These are phyloP conservation scores for Thryonomys swinderianus DNA, from an alignment of 2,113 vertebrate species.

Conservation along the genomic window DNA sequence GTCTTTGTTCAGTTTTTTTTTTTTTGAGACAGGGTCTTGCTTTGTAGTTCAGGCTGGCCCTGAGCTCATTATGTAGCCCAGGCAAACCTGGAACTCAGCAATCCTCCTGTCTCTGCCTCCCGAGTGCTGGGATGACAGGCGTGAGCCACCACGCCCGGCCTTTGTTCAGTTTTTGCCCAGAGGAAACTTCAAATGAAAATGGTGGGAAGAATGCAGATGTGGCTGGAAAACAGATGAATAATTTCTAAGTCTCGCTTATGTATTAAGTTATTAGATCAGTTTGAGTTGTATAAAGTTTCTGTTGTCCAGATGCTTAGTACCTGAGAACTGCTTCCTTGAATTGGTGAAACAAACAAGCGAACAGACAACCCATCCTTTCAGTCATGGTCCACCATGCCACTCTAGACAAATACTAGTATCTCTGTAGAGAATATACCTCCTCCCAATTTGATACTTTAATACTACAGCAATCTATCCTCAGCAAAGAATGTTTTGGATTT, in stretches of 20 bases:
- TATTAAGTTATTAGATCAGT: slow-evolving; percentile 40
- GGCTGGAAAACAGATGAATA: slow-evolving; percentile 49
- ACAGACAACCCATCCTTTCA: neutral
- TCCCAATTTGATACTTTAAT: slow-evolving; percentile 4
- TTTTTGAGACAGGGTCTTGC: too few relatives aligned
- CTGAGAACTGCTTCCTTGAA: neutral
- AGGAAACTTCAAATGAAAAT: slow-evolving; percentile 40
- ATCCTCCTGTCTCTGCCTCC: too few relatives aligned
- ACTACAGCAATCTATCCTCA: neutral
- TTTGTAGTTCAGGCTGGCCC: too few relatives aligned
- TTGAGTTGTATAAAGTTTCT: slow-evolving; percentile 36
- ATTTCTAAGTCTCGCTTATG: slow-evolving; percentile 42
- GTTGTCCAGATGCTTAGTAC: neutral
- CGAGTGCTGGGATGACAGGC: too few relatives aligned
- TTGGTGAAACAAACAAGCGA: neutral
- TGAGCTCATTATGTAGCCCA: too few relatives aligned
- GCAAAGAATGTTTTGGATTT: slow-evolving; percentile 23
- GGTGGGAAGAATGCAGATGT: slow-evolving; percentile 22
- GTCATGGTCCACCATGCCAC: accelerated
- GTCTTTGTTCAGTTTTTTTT: neutral
- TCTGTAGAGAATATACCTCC: neutral
- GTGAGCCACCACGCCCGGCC: too few relatives aligned
- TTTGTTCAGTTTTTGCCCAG: neutral
- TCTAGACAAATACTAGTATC: neutral
- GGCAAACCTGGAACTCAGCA: too few relatives aligned